Base-by-base conservation (phyloP, 2,797 vertebrate genomes). In the Spondyliosoma cantharus region DNA sequence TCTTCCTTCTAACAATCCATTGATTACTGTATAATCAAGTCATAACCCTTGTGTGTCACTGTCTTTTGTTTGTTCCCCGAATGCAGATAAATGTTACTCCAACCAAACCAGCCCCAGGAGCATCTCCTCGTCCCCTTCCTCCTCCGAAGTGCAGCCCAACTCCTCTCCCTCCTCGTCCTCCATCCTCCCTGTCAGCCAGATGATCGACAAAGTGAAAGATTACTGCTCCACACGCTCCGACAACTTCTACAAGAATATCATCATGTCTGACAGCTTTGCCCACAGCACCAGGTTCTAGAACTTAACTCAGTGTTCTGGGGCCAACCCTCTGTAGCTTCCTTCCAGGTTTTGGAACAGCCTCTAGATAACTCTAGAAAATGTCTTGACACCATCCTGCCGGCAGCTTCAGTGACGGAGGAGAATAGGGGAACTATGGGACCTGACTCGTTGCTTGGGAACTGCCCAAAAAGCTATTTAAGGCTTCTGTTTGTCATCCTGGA, bases 161-260 rank as follows among this genome's bases (percentile, higher is more conserved):
- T 88, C 91, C 19, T 89, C 87, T 1, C 94, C 95, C 63, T 94
- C 96, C 78, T 95, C 96, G 0, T 96, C 96, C 22, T 96, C 97
- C 87, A 97, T 98, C 92, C 95, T 97, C 62, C 97, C 97, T 0
- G 96, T 97, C 84, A 97, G 97, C 86, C 97, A 99, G 88, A 96
- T 98, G 94, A 96, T 98, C 84, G 96, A 97, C 91, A 98, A 98
- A 87, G 97, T 98, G 82, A 97, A 96, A 84, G 97, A 95, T 76
- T 99, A 98, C 92, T 98, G 96, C 92, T 96, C 93, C 71, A 93
- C 96, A 9, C 97, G 95, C 88, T 97, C 97, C 0, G 96, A 99
- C 89, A 98, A 96, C 92, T 98, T 99, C 95, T 98, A 98, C 94
- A 98, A 98, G 94, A 98, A 97, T 89, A 97, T 98, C 90, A 97